Percentiles rank a stretch among this genome's conserved stretches.
phyloP scores from a whole-genome alignment of 2,113 vertebrate genomes.

The Pelecanoides urinatrix region DNA sequence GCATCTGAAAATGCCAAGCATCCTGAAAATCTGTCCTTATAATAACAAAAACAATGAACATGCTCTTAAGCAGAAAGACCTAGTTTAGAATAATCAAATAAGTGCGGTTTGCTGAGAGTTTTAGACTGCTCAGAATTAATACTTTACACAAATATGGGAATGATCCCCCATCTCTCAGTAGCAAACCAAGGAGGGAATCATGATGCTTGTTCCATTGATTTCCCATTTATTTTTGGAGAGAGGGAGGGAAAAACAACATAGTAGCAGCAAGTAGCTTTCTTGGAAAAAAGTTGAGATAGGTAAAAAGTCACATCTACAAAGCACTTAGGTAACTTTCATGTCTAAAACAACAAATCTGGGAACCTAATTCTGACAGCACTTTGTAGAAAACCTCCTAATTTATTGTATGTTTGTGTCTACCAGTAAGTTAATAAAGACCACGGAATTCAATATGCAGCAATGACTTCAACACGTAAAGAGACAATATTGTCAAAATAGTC shows the following conservation, averaged over 20 bases:
- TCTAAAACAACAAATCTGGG: neutral
- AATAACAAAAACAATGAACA: neutral
- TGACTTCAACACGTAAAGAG: neutral
- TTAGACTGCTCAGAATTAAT: neutral
- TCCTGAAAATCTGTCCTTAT: neutral
- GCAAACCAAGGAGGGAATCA: neutral
- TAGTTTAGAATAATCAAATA: neutral
- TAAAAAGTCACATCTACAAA: neutral
- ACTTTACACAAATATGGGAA: neutral
- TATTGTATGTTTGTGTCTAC: neutral
- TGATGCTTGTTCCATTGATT: neutral
- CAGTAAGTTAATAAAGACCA: neutral
- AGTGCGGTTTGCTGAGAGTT: rapidly evolving
- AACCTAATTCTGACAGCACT: neutral
- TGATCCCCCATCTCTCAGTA: neutral
- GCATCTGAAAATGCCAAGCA: neutral
- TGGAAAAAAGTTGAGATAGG: neutral
- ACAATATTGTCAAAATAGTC: neutral
- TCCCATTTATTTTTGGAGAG: neutral
- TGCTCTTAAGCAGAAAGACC: neutral
- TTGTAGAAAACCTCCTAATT: neutral
- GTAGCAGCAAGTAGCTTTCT: neutral
- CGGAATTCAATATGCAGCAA: neutral
- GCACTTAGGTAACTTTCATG: neutral
- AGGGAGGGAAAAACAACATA: neutral